Percentiles rank a stretch among this genome's conserved stretches.
These are phyloP conservation scores for Nothoprocta perdicaria DNA, from an alignment of 2,113 vertebrate species.

Conservation along the genomic window DNA sequence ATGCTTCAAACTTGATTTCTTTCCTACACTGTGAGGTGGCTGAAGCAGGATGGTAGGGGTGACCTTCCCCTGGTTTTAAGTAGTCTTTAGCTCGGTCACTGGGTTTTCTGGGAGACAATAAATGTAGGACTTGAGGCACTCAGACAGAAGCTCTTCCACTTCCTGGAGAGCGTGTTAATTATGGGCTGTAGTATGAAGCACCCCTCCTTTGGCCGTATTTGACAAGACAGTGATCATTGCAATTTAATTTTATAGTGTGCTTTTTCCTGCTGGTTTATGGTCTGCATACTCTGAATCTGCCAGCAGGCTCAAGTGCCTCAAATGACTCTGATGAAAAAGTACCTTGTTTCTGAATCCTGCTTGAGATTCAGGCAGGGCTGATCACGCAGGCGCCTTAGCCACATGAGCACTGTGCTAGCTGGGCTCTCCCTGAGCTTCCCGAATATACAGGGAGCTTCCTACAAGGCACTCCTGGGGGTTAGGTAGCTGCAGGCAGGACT, in stretches of 20 bases:
- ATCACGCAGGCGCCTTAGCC: neutral
- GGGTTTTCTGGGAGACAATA: neutral
- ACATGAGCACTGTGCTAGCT: fast-evolving
- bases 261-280: neutral
- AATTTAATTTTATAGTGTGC: neutral
- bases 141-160: neutral
- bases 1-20: neutral
- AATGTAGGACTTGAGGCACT: neutral
- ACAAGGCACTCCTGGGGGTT: neutral
- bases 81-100: neutral
- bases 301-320: neutral
- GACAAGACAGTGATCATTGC: neutral
- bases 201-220: neutral
- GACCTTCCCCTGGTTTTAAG: neutral
- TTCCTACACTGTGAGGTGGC: neutral
- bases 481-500: neutral
- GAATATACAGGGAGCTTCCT: neutral
- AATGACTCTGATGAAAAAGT: neutral
- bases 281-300: neutral
- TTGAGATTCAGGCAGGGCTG: neutral
- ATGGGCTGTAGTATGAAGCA: neutral
- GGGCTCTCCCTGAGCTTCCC: neutral
- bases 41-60: neutral
- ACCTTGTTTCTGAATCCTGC: neutral
- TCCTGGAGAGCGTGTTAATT: neutral